Conservation (phyloP, 2,888 invertebrate genomes). For the Nephrotoma appendiculata region DNA sequence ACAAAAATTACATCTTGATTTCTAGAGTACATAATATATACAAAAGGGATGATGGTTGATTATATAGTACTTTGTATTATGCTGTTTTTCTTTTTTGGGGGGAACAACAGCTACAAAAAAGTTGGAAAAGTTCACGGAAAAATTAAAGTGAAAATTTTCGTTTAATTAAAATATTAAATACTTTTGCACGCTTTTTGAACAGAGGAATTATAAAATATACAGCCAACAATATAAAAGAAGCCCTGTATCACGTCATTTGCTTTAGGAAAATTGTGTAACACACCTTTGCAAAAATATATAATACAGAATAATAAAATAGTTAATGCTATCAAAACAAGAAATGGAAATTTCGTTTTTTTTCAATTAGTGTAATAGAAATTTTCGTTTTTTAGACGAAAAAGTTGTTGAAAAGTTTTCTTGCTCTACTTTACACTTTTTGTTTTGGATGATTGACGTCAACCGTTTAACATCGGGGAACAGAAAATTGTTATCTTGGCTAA, state of each 20-base stretch:
- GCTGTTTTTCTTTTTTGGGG: background rate
- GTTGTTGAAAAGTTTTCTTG: background rate
- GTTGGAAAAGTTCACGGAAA: background rate
- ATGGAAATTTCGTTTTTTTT: background rate
- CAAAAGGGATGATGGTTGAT: background rate
- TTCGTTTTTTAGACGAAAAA: background rate
- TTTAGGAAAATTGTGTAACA: background rate
- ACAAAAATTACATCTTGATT: background rate
- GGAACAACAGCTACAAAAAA: background rate
- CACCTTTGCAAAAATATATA: background rate
- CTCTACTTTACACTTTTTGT: background rate
- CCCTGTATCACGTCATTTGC: background rate
- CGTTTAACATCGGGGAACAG: background rate
- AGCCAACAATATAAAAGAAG: background rate
- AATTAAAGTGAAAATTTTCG: background rate
- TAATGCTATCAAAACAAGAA: background rate
- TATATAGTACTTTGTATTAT: background rate
- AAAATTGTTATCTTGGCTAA: background rate
- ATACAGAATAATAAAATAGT: background rate
- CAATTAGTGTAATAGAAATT: background rate
- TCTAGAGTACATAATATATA: background rate
- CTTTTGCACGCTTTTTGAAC: background rate
- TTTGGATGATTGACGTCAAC: background rate
- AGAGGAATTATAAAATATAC: background rate
- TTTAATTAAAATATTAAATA: background rate